phyloP scores from a whole-genome alignment of 2,888 invertebrate genomes.

The Euphydryas editha region DNA sequence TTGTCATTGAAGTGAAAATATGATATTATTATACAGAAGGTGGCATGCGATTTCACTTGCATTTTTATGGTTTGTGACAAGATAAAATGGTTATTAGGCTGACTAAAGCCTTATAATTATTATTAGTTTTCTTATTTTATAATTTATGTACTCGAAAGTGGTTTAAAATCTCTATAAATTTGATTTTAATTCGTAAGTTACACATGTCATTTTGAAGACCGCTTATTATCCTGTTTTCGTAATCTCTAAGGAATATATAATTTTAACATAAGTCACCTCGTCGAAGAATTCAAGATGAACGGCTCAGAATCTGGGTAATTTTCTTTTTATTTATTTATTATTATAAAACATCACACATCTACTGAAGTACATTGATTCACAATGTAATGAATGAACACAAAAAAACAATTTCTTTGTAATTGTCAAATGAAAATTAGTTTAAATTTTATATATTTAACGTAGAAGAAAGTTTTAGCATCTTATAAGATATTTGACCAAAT shows the following conservation, averaged over 20 bases:
- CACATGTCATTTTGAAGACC: conserved; percentile 64
- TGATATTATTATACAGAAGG: conserved; percentile 73
- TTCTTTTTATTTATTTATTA: conserved; percentile 7
- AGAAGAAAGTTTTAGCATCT: no score
- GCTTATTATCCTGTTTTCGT: conserved; percentile 53
- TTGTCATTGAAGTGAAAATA: conserved; percentile 67
- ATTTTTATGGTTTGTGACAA: conserved; percentile 80
- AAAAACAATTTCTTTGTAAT: no score
- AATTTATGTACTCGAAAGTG: conserved; percentile 68
- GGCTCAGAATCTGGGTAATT: conserved; percentile 91
- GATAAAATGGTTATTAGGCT: conserved; percentile 71
- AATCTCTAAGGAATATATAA: conserved; percentile 55
- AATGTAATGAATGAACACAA: conserved; percentile 17
- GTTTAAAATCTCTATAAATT: conserved; percentile 57
- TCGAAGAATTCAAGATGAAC: conserved; percentile 84
- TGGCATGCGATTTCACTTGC: conserved; percentile 81
- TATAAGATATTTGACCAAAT: no score
- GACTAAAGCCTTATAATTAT: conserved; percentile 63
- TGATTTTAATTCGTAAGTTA: conserved; percentile 50
- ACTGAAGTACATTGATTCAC: conserved; percentile 2
- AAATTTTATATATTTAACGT: no score
- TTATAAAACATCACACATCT: not conserved
- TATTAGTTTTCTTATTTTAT: conserved; percentile 66
- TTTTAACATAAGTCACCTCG: conserved; percentile 46
- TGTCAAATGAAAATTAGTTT: no score